Conservation (phyloP, 2,797 vertebrate genomes). For the Paguma larvata region DNA sequence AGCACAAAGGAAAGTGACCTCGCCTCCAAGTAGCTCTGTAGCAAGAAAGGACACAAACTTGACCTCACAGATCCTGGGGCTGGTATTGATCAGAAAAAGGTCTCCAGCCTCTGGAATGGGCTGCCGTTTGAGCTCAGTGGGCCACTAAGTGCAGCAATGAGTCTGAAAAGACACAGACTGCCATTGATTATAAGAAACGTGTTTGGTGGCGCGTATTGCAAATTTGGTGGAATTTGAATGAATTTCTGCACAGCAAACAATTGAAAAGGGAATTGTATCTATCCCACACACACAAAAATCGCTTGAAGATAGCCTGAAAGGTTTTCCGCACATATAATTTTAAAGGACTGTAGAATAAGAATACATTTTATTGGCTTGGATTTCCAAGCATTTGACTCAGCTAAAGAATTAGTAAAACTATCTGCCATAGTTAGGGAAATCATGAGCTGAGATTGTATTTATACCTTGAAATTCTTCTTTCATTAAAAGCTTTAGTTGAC, state of each 20-base stretch:
- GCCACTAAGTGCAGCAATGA: background rate
- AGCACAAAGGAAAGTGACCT: slow-evolving; percentile 16
- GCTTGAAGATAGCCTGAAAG: background rate
- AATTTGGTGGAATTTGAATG: background rate
- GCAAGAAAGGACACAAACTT: background rate
- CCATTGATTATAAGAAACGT: background rate
- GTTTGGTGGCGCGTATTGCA: background rate
- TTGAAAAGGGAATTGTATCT: background rate
- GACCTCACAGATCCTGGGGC: background rate
- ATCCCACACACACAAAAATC: background rate
- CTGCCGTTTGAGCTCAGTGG: background rate
- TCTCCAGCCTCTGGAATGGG: background rate
- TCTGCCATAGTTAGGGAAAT: background rate
- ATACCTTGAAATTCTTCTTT: slow-evolving; percentile 50
- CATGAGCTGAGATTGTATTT: slow-evolving; percentile 39
- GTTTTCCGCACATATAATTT: background rate
- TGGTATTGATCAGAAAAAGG: slow-evolving; percentile 60
- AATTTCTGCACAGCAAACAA: slow-evolving; percentile 10
- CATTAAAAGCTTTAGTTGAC: slow-evolving; percentile 13
- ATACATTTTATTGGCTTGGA: background rate
- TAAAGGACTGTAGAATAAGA: background rate
- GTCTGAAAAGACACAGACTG: background rate
- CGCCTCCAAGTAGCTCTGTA: background rate
- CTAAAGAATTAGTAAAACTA: background rate
- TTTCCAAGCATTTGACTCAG: background rate